Evolutionary conservation across 2,888 invertebrate species (phyloP).

Genomic region (Gasteruption jaculator): DNA sequence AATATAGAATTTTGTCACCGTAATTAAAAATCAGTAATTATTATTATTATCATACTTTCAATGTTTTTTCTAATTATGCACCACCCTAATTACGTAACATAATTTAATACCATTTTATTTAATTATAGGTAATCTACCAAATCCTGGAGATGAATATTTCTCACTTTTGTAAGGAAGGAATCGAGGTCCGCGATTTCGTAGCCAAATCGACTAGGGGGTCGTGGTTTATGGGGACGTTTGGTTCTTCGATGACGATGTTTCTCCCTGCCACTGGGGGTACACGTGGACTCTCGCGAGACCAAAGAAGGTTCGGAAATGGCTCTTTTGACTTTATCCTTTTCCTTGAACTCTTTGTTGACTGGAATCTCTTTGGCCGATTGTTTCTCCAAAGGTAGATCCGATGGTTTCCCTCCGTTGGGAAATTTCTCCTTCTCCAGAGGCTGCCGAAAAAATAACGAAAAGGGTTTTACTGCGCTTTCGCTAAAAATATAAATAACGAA

Average conservation of each 20-base stretch:
- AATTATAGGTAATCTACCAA: no score
- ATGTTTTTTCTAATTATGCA: no score
- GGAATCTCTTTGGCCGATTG: slow-evolving; percentile 26
- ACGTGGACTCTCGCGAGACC: slow-evolving; percentile 51
- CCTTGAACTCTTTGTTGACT: slow-evolving; percentile 22
- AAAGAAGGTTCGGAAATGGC: slow-evolving; percentile 57
- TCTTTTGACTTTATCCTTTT: slow-evolving; percentile 45
- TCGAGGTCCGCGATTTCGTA: slow-evolving; percentile 79
- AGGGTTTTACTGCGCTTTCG: background rate
- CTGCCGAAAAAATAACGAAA: slow-evolving; percentile 16
- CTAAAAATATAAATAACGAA: background rate
- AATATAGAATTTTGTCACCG: background rate
- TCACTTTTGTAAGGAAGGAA: slow-evolving; percentile 71
- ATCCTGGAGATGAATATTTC: no score
- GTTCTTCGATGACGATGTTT: slow-evolving; percentile 36
- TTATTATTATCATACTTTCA: no score
- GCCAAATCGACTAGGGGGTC: slow-evolving; percentile 57
- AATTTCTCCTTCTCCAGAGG: slow-evolving; percentile 25
- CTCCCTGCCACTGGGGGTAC: slow-evolving; percentile 29
- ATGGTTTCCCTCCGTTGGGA: slow-evolving; percentile 14
- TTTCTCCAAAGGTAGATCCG: slow-evolving; percentile 23
- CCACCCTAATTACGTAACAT: no score
- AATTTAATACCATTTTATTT: no score
- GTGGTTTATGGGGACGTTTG: slow-evolving; percentile 36
- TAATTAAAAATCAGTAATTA: background rate